phyloP scores from a whole-genome alignment of 2,888 invertebrate species.

The Anodontia alba region DNA sequence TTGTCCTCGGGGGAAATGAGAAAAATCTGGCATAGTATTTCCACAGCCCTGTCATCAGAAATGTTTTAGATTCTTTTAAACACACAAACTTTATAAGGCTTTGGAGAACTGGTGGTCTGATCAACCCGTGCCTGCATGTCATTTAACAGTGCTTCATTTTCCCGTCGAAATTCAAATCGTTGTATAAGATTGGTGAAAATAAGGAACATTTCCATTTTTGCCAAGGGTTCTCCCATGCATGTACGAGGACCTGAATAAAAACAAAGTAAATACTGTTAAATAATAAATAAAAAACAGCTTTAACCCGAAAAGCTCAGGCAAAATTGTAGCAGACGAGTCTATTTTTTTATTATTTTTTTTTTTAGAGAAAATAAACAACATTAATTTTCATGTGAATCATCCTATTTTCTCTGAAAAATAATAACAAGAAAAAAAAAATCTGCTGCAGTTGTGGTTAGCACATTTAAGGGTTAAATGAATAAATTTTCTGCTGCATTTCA shows the following conservation, averaged over 20 bases:
- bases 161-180: slow-evolving; percentile 37
- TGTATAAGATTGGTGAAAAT: slow-evolving; percentile 43
- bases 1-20: no score
- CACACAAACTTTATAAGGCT: neutral
- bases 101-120: neutral
- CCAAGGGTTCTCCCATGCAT: slow-evolving; percentile 43
- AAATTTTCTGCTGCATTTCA: no score
- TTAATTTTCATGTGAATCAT: no score
- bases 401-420: no score
- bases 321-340: no score
- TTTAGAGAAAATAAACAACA: neutral
- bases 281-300: neutral
- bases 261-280: neutral
- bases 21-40: no score
- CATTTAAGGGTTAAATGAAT: no score
- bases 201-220: slow-evolving; percentile 46
- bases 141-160: slow-evolving; percentile 4
- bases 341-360: neutral
- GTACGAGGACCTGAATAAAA: slow-evolving; percentile 40
- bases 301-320: neutral
- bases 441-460: no score
- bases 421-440: no score
- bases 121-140: neutral
- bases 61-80: neutral
- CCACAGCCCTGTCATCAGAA: no score